Evolutionary conservation across 2,797 vertebrate species (phyloP), one percentile per base, ranked within the genome.

Genomic region (Malacoraja senta): DNA sequence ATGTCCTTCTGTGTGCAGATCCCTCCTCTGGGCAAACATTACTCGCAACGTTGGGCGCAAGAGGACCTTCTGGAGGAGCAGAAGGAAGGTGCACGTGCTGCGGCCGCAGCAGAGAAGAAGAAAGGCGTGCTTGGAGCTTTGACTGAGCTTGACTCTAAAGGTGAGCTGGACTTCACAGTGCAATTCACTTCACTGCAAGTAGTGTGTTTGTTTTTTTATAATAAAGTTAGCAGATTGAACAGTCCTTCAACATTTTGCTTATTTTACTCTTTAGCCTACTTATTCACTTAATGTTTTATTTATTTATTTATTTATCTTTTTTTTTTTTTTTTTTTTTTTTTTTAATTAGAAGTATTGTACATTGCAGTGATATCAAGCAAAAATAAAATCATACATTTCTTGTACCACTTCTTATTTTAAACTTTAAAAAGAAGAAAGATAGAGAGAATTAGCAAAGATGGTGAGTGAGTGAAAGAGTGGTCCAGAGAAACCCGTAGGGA

Each of bases 21-120:
- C 93, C 99, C 98, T 0, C 98, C 97, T 0, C 94, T 99, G 84
- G 99, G 99, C 86, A 99, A 99, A 95, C 99, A 99, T 95, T 99
- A 99, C 94, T 99, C 98, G 26, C 98, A 98, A 94, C 97, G 99
- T 2, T 99, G 99, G 99, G 98, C 99, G 76, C 99, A 99, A 93
- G 99, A 99, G 93, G 99, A 99, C 94, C 96, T 99, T 94, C 95
- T 99, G 94, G 98, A 99, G 94, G 98, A 99, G 94, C 99, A 99
- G 95, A 98, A 98, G 95, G 99, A 99, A 0, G 99, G 98, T 32
- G 98, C 98, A 15, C 97, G 98, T 76, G 98, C 96, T 0, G 96
- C 96, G 0, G 96, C 96, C 0, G 95, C 98, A 94, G 98, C 97
- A 0, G 98, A 99, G 95, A 99, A 99, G 95, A 99, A 99, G 95